A percentile compares a stretch with the other conserved stretches of the same genome.
Conservation (phyloP, 2,888 invertebrate species). For the Ditula angustiorana region DNA sequence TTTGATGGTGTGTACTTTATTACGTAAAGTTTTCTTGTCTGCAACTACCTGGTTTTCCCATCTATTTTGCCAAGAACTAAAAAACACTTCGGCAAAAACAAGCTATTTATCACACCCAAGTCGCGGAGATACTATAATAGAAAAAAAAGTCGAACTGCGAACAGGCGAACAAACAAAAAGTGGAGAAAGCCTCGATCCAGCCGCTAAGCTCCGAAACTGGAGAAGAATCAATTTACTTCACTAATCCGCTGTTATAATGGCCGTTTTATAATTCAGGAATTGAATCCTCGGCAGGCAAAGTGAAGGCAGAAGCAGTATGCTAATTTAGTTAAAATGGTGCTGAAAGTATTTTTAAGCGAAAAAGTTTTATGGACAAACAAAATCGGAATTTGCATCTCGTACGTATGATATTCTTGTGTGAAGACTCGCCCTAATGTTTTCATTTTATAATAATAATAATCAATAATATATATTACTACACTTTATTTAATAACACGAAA, state of each 20-base stretch:
- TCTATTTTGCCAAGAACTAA: slow-evolving; percentile 4
- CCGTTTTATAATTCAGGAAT: slow-evolving; percentile 54
- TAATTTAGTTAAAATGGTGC: background rate
- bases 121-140: slow-evolving; percentile 1
- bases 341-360: no score
- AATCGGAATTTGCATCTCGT: no score
- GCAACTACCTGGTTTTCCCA: background rate
- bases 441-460: no score
- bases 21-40: background rate
- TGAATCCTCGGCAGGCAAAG: slow-evolving; percentile 46
- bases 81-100: slow-evolving; percentile 13
- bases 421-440: no score
- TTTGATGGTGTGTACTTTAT: background rate
- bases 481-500: no score
- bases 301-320: slow-evolving; percentile 2
- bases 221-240: slow-evolving; percentile 52
- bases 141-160: background rate
- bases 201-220: slow-evolving; percentile 37
- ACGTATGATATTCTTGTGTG: no score
- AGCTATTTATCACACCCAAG: slow-evolving; percentile 9
- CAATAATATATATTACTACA: no score
- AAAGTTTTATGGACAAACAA: no score
- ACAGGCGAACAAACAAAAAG: slow-evolving; percentile 23
- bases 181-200: slow-evolving; percentile 31
- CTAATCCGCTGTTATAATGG: slow-evolving; percentile 57